Base-by-base conservation (phyloP, 2,113 vertebrate genomes). In the Pelmatolapia mariae region DNA sequence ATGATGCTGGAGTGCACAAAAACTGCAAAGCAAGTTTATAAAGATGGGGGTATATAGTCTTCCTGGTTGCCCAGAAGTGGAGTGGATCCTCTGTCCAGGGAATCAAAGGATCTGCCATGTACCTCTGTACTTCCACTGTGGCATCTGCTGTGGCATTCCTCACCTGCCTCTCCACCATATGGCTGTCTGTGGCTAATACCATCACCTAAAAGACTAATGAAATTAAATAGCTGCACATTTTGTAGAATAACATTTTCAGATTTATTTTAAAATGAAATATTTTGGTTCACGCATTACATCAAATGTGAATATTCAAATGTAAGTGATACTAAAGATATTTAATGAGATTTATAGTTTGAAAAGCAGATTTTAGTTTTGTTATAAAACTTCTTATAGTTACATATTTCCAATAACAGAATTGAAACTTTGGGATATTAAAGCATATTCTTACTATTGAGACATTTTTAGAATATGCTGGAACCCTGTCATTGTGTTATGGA, bases 11-110 rank as follows among this genome's bases (percentile, higher is more conserved):
- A 4, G 24, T 26, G 54, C 54, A 26, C 24, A 57, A 8, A 57
- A 26, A 57, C 12, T 26, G 24, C 6, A 56, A 24, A 7, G 10
- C 53, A 56, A 24, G 53, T 56, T 56, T 11, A 12, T 56, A 0
- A 6, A 24, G 22, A 24, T 24, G 53, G 22, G 13, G 24, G 54
- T 26, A 29, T 16, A 57, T 13, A 15, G 2, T 57, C 56, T 26
- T 26, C 24, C 5, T 29, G 13, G 24, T 16, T 57, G 0, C 7
- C 10, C 24, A 57, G 56, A 29, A 24, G 56, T 57, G 13, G 12
- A 57, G 56, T 1, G 3, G 24, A 57, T 57, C 24, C 24, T 15
- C 24, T 29, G 56, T 57, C 24, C 12, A 13, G 24, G 24, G 24
- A 29, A 57, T 57, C 13, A 57, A 57, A 59, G 24, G 24, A 29